Base-by-base conservation (phyloP, 1,140 invertebrate species). In the Marisa cornuarietis region DNA sequence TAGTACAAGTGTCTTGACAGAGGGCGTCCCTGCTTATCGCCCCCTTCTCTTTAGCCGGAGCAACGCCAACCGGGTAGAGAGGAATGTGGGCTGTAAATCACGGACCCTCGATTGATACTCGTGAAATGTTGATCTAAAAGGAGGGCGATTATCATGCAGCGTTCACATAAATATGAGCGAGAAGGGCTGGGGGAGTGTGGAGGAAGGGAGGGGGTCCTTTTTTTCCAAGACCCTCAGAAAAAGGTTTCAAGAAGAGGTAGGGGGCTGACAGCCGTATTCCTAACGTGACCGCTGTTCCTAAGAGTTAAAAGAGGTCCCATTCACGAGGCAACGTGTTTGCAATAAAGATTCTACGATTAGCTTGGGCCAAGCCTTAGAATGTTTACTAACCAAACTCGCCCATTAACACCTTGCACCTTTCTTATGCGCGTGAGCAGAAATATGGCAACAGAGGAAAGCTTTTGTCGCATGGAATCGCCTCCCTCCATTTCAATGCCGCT, bases 381-480 rank as follows among this genome's bases (percentile, higher is more conserved):
- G 76, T 77, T 77, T 77, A 77, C 76, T 54, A 69, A 77, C 76
- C 76, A 51, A 77, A 77, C 65, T 77, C 76, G n/a, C 76, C 76
- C 76, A 77, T 77, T 77, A 77, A 77, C 76, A 77, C 76, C 49
- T 65, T 51, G 42, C 76, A 69, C 76, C 76, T 77, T 76, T 77
- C 26, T 69, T 51, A 42, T 62, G 76, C 63, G 65, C 76, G 76
- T 77, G 76, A 77, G 63, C 63, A 51, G 63, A 65, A 77, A 77
- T 77, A 77, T 51, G 16, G 76, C 61, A 22, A 4, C 51, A 77
- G 65, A 51, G 76, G 76, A 63, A 76, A 51, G 65, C 76, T 77
- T 77, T 77, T 77, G 76, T 77, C 16, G 20, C 22, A 13, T 22
- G 16, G 51, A 66, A 69, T 77, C 63, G 76, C 31, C 22, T 31